Evolutionary conservation across 2,888 invertebrate species (phyloP).

Genomic region (Metalampra italica): DNA sequence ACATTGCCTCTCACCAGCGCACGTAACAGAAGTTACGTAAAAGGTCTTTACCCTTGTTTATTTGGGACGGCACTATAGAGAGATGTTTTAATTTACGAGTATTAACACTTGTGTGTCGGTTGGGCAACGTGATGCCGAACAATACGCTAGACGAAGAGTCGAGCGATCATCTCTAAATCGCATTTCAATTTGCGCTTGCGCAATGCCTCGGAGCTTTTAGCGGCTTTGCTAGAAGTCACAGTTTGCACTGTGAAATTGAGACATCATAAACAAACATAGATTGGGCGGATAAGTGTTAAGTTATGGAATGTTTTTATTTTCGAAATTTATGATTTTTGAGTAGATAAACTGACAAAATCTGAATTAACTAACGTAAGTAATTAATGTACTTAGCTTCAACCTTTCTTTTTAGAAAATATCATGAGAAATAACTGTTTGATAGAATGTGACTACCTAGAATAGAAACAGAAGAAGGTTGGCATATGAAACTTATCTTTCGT

Average conservation of each 20-base stretch:
- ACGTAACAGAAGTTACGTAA: conserved; percentile 72
- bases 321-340: too few relatives aligned
- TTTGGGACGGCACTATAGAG: conserved; percentile 67
- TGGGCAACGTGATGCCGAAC: conserved; percentile 39
- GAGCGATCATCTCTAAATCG: conserved; percentile 39
- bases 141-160: conserved; percentile 27
- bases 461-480: too few relatives aligned
- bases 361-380: too few relatives aligned
- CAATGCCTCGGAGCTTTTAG: conserved; percentile 45
- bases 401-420: too few relatives aligned
- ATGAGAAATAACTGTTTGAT: too few relatives aligned
- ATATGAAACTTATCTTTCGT: too few relatives aligned
- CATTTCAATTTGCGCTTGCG: conserved; percentile 48
- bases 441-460: too few relatives aligned
- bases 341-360: too few relatives aligned
- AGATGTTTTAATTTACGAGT: conserved; percentile 66
- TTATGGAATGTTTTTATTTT: not conserved
- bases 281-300: conserved; percentile 4
- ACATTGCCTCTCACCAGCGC: conserved; percentile 74
- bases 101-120: conserved; percentile 54
- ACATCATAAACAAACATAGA: conserved; percentile 22
- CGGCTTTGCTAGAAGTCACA: conserved; percentile 26
- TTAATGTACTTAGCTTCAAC: too few relatives aligned
- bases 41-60: conserved; percentile 76
- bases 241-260: conserved; percentile 35